Evolutionary conservation across 2,888 invertebrate genomes (phyloP).

Genomic region (Aromia moschata): DNA sequence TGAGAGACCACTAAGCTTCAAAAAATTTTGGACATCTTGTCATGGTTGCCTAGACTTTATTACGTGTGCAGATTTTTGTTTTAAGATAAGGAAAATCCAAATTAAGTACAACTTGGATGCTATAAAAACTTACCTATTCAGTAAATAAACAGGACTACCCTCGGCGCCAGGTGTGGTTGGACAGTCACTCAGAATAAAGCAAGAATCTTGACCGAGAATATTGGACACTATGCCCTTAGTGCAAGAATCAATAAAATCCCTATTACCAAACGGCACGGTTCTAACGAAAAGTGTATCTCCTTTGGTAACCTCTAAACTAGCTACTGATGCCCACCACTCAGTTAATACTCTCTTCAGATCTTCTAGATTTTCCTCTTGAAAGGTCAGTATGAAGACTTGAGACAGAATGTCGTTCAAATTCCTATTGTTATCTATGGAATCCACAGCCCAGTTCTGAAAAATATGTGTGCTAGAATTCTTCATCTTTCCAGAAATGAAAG

Average conservation of each 20-base stretch:
- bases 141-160: constrained; percentile 68
- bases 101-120: too few relatives aligned
- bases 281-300: constrained; percentile 32
- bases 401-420: constrained; percentile 29
- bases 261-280: constrained; percentile 62
- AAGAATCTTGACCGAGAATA: constrained; percentile 65
- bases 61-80: too few relatives aligned
- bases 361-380: constrained; percentile 16
- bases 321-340: constrained; percentile 35
- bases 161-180: constrained; percentile 70
- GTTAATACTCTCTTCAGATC: constrained; percentile 31
- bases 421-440: constrained; percentile 30
- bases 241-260: constrained; percentile 68
- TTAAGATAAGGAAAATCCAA: too few relatives aligned
- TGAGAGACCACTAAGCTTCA: too few relatives aligned
- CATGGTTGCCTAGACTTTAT: too few relatives aligned
- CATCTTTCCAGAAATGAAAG: constrained; percentile 36
- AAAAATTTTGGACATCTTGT: too few relatives aligned
- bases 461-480: constrained; percentile 26
- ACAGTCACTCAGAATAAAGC: constrained; percentile 69
- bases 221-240: constrained; percentile 70
- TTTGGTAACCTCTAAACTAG: constrained; percentile 27
- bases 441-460: constrained; percentile 40
- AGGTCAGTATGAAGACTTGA: constrained; percentile 38
- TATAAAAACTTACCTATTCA: constrained; percentile 28